Evolutionary conservation across 2,113 vertebrate genomes (phyloP).

Genomic region (Xiphophorus hellerii): DNA sequence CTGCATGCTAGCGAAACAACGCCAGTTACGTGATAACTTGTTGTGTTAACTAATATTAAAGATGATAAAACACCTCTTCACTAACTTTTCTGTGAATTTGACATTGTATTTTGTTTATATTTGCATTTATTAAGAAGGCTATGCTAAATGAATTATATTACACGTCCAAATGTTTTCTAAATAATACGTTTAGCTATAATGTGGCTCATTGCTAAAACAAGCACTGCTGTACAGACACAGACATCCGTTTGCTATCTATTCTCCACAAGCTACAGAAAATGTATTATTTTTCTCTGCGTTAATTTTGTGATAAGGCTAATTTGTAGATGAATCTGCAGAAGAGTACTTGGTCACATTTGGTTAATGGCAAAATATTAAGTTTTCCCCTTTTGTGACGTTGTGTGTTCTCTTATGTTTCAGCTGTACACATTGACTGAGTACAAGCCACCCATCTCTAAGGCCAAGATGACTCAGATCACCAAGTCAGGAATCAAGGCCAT

Average conservation of each 20-base stretch:
- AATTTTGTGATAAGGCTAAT: no score
- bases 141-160: fast-evolving
- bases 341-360: background rate
- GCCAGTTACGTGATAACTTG: slow-evolving; percentile 41
- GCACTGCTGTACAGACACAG: slow-evolving; percentile 11
- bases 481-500: slow-evolving; percentile 99
- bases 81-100: background rate
- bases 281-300: no score
- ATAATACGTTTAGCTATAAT: slow-evolving; percentile 1
- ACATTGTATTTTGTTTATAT: background rate
- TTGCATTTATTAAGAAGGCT: no score
- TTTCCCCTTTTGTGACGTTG: background rate
- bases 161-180: background rate
- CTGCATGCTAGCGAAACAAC: slow-evolving; percentile 46
- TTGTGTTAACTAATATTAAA: slow-evolving; percentile 7
- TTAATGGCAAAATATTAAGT: background rate
- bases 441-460: slow-evolving; percentile 99
- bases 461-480: slow-evolving; percentile 99
- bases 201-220: slow-evolving; percentile 7
- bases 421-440: slow-evolving; percentile 98
- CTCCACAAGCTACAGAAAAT: no score
- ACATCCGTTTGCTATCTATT: no score
- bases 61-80: fast-evolving
- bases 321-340: background rate
- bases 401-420: slow-evolving; percentile 74